These are phyloP conservation scores for Pandion haliaetus DNA, from an alignment of 2,113 vertebrate genomes.

Conservation along the genomic window DNA sequence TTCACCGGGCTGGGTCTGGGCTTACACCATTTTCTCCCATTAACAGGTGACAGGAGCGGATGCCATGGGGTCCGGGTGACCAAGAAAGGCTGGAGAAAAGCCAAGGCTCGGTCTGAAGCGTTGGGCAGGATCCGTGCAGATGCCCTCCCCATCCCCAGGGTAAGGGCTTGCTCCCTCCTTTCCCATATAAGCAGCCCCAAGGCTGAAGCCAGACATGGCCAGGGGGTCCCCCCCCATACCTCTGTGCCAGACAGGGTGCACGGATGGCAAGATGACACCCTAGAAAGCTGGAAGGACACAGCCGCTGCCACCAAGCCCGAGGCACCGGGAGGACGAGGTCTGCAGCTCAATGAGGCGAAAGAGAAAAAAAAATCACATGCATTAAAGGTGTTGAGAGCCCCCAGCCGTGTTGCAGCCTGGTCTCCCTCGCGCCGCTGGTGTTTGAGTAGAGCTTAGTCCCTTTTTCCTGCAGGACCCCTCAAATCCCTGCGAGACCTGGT, in stretches of 20 bases:
- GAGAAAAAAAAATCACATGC: fast-evolving
- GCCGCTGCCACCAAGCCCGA: neutral
- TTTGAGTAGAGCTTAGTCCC: neutral
- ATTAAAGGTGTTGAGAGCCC: neutral
- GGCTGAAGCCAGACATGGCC: neutral
- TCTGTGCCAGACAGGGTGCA: neutral
- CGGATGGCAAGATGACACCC: neutral
- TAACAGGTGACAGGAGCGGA: neutral
- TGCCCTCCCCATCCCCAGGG: neutral
- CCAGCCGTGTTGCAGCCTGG: neutral
- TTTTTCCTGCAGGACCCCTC: neutral
- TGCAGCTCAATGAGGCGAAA: neutral
- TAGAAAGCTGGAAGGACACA: neutral
- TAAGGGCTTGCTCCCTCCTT: neutral
- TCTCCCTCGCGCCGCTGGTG: neutral
- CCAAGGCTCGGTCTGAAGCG: fast-evolving
- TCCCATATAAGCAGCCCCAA: neutral
- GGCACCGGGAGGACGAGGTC: fast-evolving
- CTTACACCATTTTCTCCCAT: neutral
- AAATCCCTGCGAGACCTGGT: fast-evolving
- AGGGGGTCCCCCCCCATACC: neutral
- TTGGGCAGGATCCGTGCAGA: neutral
- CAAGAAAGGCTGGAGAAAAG: neutral
- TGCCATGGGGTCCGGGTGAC: fast-evolving
- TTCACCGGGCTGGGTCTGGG: neutral